These are phyloP conservation scores for Cyrtonyx montezumae DNA, from an alignment of 2,113 vertebrate genomes.

Conservation along the genomic window DNA sequence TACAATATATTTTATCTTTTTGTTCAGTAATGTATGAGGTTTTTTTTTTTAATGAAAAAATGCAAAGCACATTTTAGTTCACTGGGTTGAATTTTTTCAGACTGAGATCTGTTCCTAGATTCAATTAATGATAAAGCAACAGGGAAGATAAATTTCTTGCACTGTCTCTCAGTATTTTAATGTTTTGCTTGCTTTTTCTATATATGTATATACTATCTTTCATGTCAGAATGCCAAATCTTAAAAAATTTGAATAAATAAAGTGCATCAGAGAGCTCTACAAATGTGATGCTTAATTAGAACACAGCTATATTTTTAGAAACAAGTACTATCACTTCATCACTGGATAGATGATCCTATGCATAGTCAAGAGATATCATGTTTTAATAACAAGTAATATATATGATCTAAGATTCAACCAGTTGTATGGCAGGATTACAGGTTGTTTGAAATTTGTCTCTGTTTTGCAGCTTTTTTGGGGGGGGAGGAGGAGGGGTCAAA, in stretches of 20 bases:
- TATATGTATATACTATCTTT: neutral
- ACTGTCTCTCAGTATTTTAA: neutral
- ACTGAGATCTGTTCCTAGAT: neutral
- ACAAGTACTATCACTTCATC: constrained; percentile 44
- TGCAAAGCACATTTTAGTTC: neutral
- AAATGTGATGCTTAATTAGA: constrained; percentile 50
- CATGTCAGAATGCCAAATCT: neutral
- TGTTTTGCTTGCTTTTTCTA: neutral
- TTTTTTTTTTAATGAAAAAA: neutral
- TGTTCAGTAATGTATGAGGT: neutral
- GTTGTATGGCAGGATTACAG: neutral
- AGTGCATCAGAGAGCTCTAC: constrained; percentile 16
- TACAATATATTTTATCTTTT: neutral
- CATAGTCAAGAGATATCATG: constrained; percentile 35
- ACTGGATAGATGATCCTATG: constrained; percentile 18
- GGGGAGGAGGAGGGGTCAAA: neutral
- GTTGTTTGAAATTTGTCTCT: neutral
- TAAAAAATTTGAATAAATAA: constrained; percentile 45
- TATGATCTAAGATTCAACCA: neutral
- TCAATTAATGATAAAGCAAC: neutral
- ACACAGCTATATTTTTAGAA: neutral
- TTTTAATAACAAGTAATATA: constrained; percentile 30
- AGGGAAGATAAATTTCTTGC: neutral
- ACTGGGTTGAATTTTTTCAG: neutral
- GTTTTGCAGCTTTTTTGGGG: neutral